Base-by-base conservation (phyloP, 2,113 vertebrate species). In the Anser cygnoides region DNA sequence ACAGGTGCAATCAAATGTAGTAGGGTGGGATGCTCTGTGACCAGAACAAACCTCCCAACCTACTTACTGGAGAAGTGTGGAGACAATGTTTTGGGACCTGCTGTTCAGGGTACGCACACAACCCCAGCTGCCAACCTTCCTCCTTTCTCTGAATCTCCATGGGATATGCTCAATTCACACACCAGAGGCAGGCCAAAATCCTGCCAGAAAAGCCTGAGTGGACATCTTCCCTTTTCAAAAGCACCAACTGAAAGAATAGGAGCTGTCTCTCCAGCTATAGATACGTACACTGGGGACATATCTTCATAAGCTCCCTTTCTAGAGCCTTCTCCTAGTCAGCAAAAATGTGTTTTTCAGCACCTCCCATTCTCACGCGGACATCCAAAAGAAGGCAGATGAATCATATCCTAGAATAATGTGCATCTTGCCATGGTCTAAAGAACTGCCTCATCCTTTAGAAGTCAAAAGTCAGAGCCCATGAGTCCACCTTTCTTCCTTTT, bases 221-320 rank as follows among this genome's bases (percentile, higher is more conserved):
- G 29, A 49, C 10, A 41, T 11, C 41, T 62, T 79, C 20, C 21
- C n/a, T 54, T 81, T 74, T 50, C 23, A 61, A 89, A 81, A 67
- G 31, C 19, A 77, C 9, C 21, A 68, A 33, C n/a, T 29, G 16
- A 59, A 93, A 84, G 59, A 54, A 15, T 20, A 83, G 19, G 17
- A 88, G 22, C 37, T 22, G 26, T 39, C 12, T 41, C 77, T 71
- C 57, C 50, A 65, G 33, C 33, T 33, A n/a, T 13, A 73, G 29
- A 41, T n/a, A 65, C n/a, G 21, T 86, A 52, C 37, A 43, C 13
- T 10, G n/a, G n/a, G 8, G 33, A 37, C 0, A 0, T 37, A 65
- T 9, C 55, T 71, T 35, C 19, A 8, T 65, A 7, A 72, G 13
- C 23, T 65, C 43, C n/a, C 62, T 35, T 13, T 46, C 50, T 37